Base-by-base conservation (phyloP, 2,113 vertebrate genomes). In the Furnarius figulus region DNA sequence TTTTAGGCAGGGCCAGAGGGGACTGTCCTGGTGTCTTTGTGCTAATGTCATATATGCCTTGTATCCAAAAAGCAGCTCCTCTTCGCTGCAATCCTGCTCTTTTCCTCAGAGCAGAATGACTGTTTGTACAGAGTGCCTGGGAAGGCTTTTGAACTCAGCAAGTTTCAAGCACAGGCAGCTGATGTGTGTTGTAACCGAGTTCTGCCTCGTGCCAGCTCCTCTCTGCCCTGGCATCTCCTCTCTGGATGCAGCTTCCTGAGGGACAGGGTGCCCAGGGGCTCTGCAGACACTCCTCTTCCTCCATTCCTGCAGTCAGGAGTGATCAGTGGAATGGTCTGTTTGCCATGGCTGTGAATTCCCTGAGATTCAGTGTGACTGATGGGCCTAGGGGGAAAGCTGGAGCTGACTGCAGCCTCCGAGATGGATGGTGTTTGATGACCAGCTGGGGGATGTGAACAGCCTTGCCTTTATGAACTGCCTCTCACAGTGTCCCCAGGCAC, bases 21-120 rank as follows among this genome's bases (percentile, higher is more conserved):
- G 27, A 6, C 30, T 35, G 30, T 42, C 47, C 68, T 30, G 35
- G 11, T 66, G 71, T 42, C 58, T 53, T 15, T 25, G 22, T 79
- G 73, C 27, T 52, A 2, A 18, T 21, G 39, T 13, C 46, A 10
- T 0, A 0, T 14, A 2, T 21, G 35, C 44, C 35, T 52, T 2
- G 7, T 4, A 12, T 13, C 42, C 27, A 19, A 21, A 53, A 28
- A 6, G 42, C 50, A 66, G 49, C 42, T 81, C 25, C 46, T 71
- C 37, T 68, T 35, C n/a, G 33, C 80, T 23, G 25, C 18, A 55
- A 27, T 44, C 46, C 37, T 37, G 30, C 59, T 40, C n/a, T 44
- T 23, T 11, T 2, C n/a, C 82, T 78, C 1, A 3, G 66, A 53
- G 47, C 73, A 65, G 42, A 56, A n/a, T 5, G 30, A 1, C 24